Evolutionary conservation across 2,888 invertebrate genomes (phyloP).

Genomic region (Baronia brevicornis): DNA sequence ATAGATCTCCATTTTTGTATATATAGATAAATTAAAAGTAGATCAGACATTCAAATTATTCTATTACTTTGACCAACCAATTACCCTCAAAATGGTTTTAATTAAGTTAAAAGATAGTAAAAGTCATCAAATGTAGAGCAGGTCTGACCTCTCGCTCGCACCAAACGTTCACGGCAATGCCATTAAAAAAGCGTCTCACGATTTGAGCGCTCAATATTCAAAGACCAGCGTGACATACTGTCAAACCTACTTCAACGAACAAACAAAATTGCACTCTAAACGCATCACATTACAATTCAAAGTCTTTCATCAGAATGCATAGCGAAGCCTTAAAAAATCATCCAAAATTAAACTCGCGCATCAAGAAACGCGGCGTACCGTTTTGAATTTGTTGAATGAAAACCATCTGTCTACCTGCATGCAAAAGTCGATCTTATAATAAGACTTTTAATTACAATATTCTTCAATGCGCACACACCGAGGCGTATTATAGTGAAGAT

Average conservation of each 20-base stretch:
- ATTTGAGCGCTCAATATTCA: conserved; percentile 13
- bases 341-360: conserved; percentile 7
- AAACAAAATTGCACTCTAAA: background rate
- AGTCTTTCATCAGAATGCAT: background rate
- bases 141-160: background rate
- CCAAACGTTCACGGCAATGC: conserved; percentile 3
- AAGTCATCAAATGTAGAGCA: conserved; percentile 3
- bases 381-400: conserved; percentile 2
- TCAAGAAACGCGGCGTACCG: conserved; percentile 10
- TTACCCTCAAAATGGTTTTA: background rate
- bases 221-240: conserved; percentile 15
- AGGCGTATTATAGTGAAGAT: too few species aligned
- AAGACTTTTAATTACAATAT: conserved; percentile 4
- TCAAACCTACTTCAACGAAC: conserved; percentile 1
- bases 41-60: too few species aligned
- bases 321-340: conserved; percentile 4
- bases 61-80: background rate
- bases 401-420: background rate
- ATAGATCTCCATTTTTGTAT: too few species aligned
- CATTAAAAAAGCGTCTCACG: conserved; percentile 12
- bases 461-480: background rate
- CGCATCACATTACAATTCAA: background rate
- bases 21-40: too few species aligned
- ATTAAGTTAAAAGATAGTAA: conserved; percentile 7
- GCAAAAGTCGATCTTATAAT: conserved; percentile 11